phyloP scores from a whole-genome alignment of 92 coral and sea anemone species.

The Paramuricea clavata region DNA sequence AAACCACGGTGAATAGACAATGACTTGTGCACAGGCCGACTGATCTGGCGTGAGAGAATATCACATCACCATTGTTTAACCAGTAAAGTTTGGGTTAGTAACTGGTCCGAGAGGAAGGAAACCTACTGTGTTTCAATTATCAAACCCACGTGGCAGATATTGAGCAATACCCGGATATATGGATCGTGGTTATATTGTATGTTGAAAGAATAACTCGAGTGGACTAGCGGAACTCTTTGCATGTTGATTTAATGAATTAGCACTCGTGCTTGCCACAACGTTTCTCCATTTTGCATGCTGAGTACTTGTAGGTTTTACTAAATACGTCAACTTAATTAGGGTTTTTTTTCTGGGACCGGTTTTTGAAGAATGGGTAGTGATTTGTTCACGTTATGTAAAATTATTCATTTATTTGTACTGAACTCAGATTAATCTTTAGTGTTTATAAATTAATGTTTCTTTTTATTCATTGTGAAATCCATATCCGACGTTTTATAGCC shows the following conservation, averaged over 20 bases:
- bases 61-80: background rate
- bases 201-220: background rate
- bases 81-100: background rate
- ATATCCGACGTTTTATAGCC: no score
- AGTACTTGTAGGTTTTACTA: background rate
- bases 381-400: no score
- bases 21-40: conserved; percentile 19
- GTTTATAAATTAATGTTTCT: no score
- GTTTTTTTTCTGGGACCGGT: background rate
- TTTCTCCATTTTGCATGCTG: background rate
- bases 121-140: background rate
- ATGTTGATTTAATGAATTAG: conserved; percentile 2
- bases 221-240: background rate
- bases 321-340: background rate
- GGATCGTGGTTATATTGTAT: background rate
- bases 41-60: conserved; percentile 26
- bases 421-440: no score
- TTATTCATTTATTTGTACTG: no score
- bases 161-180: conserved; percentile 12
- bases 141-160: background rate
- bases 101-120: background rate
- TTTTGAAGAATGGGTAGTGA: no score
- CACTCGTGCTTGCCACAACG: background rate
- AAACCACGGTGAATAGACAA: conserved; percentile 10
- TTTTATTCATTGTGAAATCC: no score